Evolutionary conservation across 1,140 invertebrate species (phyloP).

Genomic region (Drosophila albomicans): DNA sequence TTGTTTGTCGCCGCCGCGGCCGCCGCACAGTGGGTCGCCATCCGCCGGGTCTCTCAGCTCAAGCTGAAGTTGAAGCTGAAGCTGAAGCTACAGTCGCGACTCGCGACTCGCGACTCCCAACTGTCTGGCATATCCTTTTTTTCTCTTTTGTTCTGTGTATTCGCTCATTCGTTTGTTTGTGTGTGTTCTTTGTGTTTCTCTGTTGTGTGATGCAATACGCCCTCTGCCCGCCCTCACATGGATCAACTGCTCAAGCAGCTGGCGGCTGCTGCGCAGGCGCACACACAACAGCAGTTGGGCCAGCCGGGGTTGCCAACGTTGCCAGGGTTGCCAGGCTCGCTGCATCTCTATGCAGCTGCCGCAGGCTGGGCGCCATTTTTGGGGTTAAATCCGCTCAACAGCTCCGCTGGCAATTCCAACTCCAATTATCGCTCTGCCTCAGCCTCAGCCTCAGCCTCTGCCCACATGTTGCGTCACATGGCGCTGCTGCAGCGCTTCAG

Average conservation of each 20-base stretch:
- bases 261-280: constrained; percentile 69
- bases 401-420: not conserved
- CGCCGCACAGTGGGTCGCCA: constrained; percentile 70
- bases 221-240: constrained; percentile 22
- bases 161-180: not conserved
- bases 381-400: constrained; percentile 6
- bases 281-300: constrained; percentile 17
- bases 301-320: constrained; percentile 5
- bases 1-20: constrained; percentile 79
- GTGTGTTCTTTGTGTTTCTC: not conserved
- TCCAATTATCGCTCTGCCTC: not conserved
- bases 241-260: constrained; percentile 73
- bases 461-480: constrained; percentile 69
- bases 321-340: constrained; percentile 3
- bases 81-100: constrained; percentile 2
- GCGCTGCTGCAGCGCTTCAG: constrained; percentile 68
- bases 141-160: constrained; percentile 4
- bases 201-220: constrained; percentile 37
- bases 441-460: constrained; percentile 37
- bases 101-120: constrained; percentile 12
- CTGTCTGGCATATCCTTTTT: constrained; percentile 17
- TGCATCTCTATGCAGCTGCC: constrained; percentile 62
- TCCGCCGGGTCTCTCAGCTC: constrained; percentile 15
- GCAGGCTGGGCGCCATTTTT: constrained; percentile 66
- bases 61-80: not conserved